Percentiles rank a stretch among this genome's conserved stretches.
These are phyloP conservation scores for Proisotoma minuta DNA, from an alignment of 2,888 invertebrate genomes.

Conservation along the genomic window DNA sequence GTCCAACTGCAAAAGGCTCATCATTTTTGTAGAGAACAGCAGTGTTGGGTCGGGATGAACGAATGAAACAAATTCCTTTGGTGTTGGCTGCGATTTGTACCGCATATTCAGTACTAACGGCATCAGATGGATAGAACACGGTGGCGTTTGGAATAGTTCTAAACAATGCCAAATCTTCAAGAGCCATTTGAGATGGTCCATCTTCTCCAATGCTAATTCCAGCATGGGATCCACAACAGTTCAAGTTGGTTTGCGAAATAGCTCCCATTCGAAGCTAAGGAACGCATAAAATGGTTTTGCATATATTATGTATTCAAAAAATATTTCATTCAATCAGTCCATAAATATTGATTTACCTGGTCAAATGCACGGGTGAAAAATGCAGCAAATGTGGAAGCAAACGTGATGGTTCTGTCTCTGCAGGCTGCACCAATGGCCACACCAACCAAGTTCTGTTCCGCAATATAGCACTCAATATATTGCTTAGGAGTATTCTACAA, in stretches of 20 bases:
- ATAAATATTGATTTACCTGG: slow-evolving; percentile 62
- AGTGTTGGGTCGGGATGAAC: slow-evolving; percentile 90
- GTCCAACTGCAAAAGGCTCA: slow-evolving; percentile 72
- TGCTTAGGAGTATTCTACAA: slow-evolving; percentile 57
- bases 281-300: slow-evolving; percentile 21
- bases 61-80: slow-evolving; percentile 88
- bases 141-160: slow-evolving; percentile 74
- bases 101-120: slow-evolving; percentile 88
- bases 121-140: slow-evolving; percentile 75
- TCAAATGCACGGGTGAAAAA: slow-evolving; percentile 96
- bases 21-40: slow-evolving; percentile 79
- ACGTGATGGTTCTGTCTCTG: slow-evolving; percentile 85
- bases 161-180: slow-evolving; percentile 98
- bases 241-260: slow-evolving; percentile 95
- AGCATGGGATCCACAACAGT: slow-evolving; percentile 94
- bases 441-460: slow-evolving; percentile 96
- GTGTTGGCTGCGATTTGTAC: slow-evolving; percentile 94
- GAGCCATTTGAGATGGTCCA: slow-evolving; percentile 98
- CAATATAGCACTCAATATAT: slow-evolving; percentile 97
- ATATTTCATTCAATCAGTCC: neutral
- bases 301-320: neutral
- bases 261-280: slow-evolving; percentile 94
- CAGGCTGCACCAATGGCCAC: slow-evolving; percentile 93
- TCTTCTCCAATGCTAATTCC: slow-evolving; percentile 98
- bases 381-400: slow-evolving; percentile 95